Evolutionary conservation across 1,140 invertebrate species (phyloP).

Genomic region (Aphelinus certus): DNA sequence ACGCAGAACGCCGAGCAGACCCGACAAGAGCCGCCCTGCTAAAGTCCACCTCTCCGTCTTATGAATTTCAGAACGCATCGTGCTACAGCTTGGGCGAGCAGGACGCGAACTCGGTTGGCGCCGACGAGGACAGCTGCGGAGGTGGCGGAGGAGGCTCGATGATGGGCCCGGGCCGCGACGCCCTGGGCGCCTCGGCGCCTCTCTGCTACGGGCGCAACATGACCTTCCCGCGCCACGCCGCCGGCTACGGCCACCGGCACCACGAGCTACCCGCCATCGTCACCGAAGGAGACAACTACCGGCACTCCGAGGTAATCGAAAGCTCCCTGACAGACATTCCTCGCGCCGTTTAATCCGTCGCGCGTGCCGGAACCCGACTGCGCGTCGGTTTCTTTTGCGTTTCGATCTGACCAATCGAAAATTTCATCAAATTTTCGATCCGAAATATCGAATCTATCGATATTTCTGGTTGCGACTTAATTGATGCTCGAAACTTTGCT

Average conservation of each 20-base stretch:
- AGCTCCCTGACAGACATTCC: too few relatives aligned
- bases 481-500: too few relatives aligned
- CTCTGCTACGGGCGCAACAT: slow-evolving; percentile 67
- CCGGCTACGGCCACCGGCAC: slow-evolving; percentile 59
- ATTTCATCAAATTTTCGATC: too few relatives aligned
- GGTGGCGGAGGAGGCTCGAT: neutral
- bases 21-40: too few relatives aligned
- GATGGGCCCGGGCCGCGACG: neutral
- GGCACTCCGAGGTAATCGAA: slow-evolving; percentile 58
- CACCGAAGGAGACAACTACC: slow-evolving; percentile 70
- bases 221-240: slow-evolving; percentile 69
- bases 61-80: slow-evolving; percentile 62
- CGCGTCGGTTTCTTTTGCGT: too few relatives aligned
- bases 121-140: slow-evolving; percentile 51
- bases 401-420: too few relatives aligned
- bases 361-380: too few relatives aligned
- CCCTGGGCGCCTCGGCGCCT: slow-evolving; percentile 54
- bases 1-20: too few relatives aligned
- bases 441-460: too few relatives aligned
- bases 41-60: neutral
- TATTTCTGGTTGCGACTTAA: too few relatives aligned
- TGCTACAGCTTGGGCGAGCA: slow-evolving; percentile 64
- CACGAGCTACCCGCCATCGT: slow-evolving; percentile 72
- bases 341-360: neutral
- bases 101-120: slow-evolving; percentile 58